phyloP scores from a whole-genome alignment of 1,140 invertebrate genomes.

The Drosophila trapezifrons region DNA sequence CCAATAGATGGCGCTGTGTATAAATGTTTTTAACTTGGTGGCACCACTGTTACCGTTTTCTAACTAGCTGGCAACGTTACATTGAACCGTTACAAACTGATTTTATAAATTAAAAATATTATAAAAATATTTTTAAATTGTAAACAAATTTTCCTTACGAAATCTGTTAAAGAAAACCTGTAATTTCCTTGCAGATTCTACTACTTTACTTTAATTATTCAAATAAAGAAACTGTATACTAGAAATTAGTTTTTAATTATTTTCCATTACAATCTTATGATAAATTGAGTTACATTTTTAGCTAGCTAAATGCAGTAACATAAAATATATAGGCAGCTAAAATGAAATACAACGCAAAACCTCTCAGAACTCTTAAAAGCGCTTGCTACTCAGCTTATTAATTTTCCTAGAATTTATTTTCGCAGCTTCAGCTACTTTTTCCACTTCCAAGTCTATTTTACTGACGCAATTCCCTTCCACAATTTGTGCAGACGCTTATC shows the following conservation, averaged over 20 bases:
- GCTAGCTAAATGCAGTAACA: too few species aligned
- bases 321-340: too few species aligned
- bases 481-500: constrained; percentile 28
- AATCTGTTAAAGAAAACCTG: too few species aligned
- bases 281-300: too few species aligned
- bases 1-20: not conserved
- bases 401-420: not conserved
- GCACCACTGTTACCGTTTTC: not conserved
- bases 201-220: too few species aligned
- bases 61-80: not conserved
- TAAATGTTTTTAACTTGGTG: not conserved
- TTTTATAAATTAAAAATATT: not conserved
- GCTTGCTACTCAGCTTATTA: not conserved
- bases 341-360: not conserved
- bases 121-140: too few species aligned
- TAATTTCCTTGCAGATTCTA: too few species aligned
- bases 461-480: constrained; percentile 20
- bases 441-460: not conserved
- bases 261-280: too few species aligned
- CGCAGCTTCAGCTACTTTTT: not conserved
- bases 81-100: not conserved
- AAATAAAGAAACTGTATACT: too few species aligned
- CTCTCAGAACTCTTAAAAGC: not conserved
- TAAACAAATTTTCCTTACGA: too few species aligned
- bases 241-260: too few species aligned